Percentiles rank a stretch among this genome's conserved stretches.
Conservation (phyloP, 2,113 vertebrate species). For the Cyanistes caeruleus region DNA sequence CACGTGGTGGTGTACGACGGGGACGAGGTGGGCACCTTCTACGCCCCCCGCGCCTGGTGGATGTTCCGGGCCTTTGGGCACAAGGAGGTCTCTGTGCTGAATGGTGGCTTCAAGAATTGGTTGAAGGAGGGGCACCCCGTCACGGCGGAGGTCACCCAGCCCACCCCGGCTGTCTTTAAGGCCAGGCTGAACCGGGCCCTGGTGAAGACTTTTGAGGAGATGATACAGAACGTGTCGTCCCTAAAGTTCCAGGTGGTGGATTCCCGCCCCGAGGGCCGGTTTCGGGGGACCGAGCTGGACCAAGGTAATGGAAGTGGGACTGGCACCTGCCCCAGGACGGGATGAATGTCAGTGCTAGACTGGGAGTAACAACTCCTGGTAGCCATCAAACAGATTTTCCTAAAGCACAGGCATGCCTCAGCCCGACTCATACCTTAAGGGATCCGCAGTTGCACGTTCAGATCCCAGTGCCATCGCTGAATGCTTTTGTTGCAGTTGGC, state of each 20-base stretch:
- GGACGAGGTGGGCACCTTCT: constrained; percentile 84
- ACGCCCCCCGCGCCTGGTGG: constrained; percentile 92
- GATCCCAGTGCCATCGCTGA: background rate
- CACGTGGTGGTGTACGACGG: constrained; percentile 95
- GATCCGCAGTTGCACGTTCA: background rate
- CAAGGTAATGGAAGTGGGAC: constrained; percentile 83
- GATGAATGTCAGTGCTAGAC: background rate
- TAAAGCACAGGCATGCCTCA: background rate
- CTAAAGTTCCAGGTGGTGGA: constrained; percentile 88
- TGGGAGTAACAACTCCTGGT: background rate
- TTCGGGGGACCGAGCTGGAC: constrained; percentile 86
- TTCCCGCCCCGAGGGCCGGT: constrained; percentile 83
- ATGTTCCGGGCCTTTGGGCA: constrained; percentile 95
- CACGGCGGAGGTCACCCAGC: constrained; percentile 72
- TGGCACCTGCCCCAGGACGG: background rate
- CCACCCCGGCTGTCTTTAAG: constrained; percentile 72
- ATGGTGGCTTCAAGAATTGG: constrained; percentile 92
- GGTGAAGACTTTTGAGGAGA: constrained; percentile 88
- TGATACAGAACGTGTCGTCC: constrained; percentile 83
- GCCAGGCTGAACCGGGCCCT: constrained; percentile 76
- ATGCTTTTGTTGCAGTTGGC: background rate
- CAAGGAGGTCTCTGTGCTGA: constrained; percentile 85
- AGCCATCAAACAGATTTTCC: background rate
- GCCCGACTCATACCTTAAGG: background rate
- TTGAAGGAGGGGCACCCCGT: constrained; percentile 81